Evolutionary conservation across 2,888 invertebrate species (phyloP).

Genomic region (Blomia tropicalis): DNA sequence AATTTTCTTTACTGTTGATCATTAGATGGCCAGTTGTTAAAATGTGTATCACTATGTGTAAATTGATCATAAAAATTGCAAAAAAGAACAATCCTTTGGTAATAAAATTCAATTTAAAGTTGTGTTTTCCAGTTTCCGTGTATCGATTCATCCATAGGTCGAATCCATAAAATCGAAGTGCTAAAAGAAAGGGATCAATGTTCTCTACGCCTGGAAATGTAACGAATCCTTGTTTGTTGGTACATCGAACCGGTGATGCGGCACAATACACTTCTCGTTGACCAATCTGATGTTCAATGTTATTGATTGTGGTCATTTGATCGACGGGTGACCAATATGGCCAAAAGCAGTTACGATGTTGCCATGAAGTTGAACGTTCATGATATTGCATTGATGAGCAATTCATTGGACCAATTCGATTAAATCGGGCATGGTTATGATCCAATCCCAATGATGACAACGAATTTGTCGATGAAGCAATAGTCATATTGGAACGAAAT

Average conservation of each 20-base stretch:
- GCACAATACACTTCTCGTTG: background rate
- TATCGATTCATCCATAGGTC: slow-evolving; percentile 19
- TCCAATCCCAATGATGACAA: background rate
- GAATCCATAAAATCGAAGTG: slow-evolving; percentile 18
- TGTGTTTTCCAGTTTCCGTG: slow-evolving; percentile 10
- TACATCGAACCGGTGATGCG: background rate
- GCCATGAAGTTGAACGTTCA: background rate
- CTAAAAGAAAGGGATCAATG: slow-evolving; percentile 20
- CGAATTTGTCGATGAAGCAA: background rate
- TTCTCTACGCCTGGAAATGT: slow-evolving; percentile 11
- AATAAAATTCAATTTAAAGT: slow-evolving; percentile 14
- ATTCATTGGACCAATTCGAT: background rate
- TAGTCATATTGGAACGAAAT: background rate
- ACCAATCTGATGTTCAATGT: background rate
- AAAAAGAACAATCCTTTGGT: slow-evolving; percentile 11
- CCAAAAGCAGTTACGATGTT: slow-evolving; percentile 1
- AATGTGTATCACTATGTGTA: slow-evolving; percentile 5
- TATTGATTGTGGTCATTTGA: too few species aligned
- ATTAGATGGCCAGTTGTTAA: background rate
- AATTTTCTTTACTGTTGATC: background rate
- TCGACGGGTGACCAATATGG: background rate
- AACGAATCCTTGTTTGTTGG: slow-evolving; percentile 4
- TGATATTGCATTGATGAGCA: background rate
- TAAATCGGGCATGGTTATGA: background rate
- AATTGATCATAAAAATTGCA: slow-evolving; percentile 18